A percentile compares a stretch with the other conserved stretches of the same genome.
Evolutionary conservation across 2,113 vertebrate genomes (phyloP).

Genomic region (Telmatochromis sp.): DNA sequence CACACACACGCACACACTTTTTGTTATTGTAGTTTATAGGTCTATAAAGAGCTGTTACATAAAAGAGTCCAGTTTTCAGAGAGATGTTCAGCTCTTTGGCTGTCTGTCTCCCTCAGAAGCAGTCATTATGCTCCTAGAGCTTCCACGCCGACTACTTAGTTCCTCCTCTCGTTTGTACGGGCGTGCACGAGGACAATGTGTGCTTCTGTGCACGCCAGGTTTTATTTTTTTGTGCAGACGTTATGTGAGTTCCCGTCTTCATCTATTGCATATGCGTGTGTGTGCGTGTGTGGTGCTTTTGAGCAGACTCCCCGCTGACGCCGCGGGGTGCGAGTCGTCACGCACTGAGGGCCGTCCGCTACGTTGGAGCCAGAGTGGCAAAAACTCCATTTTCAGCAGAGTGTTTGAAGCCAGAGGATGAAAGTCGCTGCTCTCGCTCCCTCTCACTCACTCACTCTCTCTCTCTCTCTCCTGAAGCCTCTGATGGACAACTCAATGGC

Average conservation of each 20-base stretch:
- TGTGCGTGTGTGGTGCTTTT: conserved; percentile 1
- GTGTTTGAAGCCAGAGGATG: conserved; percentile 59
- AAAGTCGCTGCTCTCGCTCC: conserved; percentile 15
- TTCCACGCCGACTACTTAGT: conserved; percentile 16
- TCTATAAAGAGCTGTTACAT: conserved; percentile 33
- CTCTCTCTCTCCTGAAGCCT: conserved; percentile 2
- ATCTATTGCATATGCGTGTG: background rate
- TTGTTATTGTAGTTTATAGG: conserved; percentile 4
- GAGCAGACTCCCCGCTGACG: conserved; percentile 45
- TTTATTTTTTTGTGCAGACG: background rate
- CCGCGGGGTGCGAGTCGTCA: conserved; percentile 37
- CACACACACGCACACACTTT: background rate
- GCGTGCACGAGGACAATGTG: background rate
- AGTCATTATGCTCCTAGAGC: conserved; percentile 41
- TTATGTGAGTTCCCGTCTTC: background rate
- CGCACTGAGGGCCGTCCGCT: conserved; percentile 14
- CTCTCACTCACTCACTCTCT: background rate
- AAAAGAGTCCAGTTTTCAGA: conserved; percentile 41
- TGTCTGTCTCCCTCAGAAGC: conserved; percentile 19
- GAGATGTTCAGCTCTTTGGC: conserved; percentile 24
- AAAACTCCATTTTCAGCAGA: conserved; percentile 47
- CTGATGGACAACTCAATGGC: conserved; percentile 49
- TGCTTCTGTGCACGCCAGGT: background rate
- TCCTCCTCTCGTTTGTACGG: background rate
- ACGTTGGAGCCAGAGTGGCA: conserved; percentile 22